A percentile compares a stretch with the other conserved stretches of the same genome.
These are phyloP conservation scores for Avahi laniger DNA, from an alignment of 2,797 vertebrate species.

Conservation along the genomic window DNA sequence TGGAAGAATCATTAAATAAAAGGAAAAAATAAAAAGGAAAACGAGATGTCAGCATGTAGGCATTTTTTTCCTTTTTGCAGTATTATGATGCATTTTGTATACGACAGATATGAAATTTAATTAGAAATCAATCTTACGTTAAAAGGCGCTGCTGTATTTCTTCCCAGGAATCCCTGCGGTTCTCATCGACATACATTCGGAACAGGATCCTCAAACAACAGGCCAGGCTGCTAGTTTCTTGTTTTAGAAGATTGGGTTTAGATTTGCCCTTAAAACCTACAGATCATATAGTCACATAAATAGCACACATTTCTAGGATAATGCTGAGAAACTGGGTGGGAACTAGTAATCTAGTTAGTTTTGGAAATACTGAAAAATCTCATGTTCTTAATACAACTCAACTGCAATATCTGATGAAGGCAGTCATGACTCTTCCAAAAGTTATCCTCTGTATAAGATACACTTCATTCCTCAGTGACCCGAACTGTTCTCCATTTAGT, in stretches of 20 bases:
- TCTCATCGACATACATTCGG: slow-evolving; percentile 93
- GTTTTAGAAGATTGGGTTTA: slow-evolving; percentile 97
- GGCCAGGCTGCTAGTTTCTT: slow-evolving; percentile 98
- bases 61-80: background rate
- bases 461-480: background rate
- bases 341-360: background rate
- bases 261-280: slow-evolving; percentile 99
- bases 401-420: background rate
- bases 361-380: background rate
- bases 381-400: background rate
- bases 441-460: background rate
- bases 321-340: background rate
- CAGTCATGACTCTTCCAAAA: background rate
- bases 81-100: background rate
- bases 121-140: slow-evolving; percentile 86
- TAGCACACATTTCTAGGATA: background rate
- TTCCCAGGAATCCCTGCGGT: slow-evolving; percentile 91
- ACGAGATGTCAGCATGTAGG: background rate
- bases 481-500: background rate
- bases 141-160: slow-evolving; percentile 94
- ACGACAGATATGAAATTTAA: background rate
- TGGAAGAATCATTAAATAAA: background rate
- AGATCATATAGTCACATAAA: slow-evolving; percentile 44
- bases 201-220: slow-evolving; percentile 97
- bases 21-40: background rate